A percentile compares a stretch with the other conserved stretches of the same genome.
Evolutionary conservation across 2,797 vertebrate genomes (phyloP).

Genomic region (Onychomys arenicola): DNA sequence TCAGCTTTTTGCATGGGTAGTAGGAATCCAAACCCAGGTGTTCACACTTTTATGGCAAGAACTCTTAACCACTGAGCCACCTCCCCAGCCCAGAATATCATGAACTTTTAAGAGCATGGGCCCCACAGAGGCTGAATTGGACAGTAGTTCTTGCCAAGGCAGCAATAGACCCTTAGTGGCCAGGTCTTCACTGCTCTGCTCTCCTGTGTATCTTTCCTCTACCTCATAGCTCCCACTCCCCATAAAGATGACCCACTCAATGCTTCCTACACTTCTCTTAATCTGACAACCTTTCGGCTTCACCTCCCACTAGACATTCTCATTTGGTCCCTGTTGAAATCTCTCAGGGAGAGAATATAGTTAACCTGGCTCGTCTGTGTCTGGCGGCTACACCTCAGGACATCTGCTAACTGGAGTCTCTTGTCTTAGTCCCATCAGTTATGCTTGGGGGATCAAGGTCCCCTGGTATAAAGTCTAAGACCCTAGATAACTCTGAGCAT

Average conservation of each 20-base stretch:
- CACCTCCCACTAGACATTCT: constrained; percentile 30
- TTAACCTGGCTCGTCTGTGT: constrained; percentile 17
- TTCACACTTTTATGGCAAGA: background rate
- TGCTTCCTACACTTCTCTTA: constrained; percentile 1
- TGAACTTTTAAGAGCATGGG: constrained; percentile 24
- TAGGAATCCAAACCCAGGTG: background rate
- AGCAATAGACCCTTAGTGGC: background rate
- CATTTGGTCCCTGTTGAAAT: background rate
- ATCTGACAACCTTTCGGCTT: constrained; percentile 8
- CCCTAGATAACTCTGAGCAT: background rate
- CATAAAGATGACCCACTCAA: constrained; percentile 13
- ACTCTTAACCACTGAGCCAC: background rate
- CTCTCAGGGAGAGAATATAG: constrained; percentile 1
- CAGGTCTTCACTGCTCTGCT: background rate
- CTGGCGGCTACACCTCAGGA: background rate
- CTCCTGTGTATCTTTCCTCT: constrained; percentile 25
- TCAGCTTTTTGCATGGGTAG: background rate
- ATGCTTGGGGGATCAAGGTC: constrained; percentile 14
- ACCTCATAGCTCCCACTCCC: constrained; percentile 16
- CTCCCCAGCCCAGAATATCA: background rate
- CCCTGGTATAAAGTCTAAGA: background rate
- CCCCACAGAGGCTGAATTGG: background rate
- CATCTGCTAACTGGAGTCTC: background rate
- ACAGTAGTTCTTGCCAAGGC: background rate
- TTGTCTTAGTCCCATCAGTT: constrained; percentile 27